Percentiles rank a stretch among this genome's conserved stretches.
Evolutionary conservation across 2,797 vertebrate genomes (phyloP).

Genomic region (Cheirogaleus major): DNA sequence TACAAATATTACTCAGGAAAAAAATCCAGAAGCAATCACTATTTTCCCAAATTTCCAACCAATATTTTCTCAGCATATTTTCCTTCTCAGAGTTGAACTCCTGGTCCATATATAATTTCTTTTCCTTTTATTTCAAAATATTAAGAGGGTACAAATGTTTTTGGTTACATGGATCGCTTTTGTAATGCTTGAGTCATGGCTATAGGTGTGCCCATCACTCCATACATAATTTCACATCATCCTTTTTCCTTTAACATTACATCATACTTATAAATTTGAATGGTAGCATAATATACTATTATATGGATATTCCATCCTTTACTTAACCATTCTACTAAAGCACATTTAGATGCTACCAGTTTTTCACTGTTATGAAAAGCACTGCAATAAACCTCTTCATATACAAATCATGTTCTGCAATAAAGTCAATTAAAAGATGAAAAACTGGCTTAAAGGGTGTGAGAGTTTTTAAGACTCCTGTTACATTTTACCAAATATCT

Average conservation of each 20-base stretch:
- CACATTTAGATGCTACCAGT: neutral
- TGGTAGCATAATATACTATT: conserved; percentile 5
- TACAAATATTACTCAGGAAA: neutral
- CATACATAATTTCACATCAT: conserved; percentile 38
- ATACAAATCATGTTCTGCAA: neutral
- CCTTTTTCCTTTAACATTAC: conserved; percentile 56
- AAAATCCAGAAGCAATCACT: neutral
- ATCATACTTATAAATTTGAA: conserved; percentile 49
- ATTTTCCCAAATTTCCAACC: conserved; percentile 33
- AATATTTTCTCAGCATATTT: conserved; percentile 54
- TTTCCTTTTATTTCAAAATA: neutral
- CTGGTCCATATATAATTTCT: conserved; percentile 33
- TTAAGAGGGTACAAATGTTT: neutral
- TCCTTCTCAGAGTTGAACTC: conserved; percentile 56
- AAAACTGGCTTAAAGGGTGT: neutral
- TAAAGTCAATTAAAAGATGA: conserved; percentile 45
- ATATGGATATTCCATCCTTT: conserved; percentile 8
- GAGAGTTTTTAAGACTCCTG: neutral
- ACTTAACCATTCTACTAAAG: conserved; percentile 26
- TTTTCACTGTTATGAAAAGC: conserved; percentile 32
- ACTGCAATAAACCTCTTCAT: neutral
- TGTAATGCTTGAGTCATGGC: neutral
- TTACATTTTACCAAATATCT: conserved; percentile 7
- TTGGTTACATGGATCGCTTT: neutral
- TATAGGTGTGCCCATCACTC: neutral